Conservation (phyloP, 2,113 vertebrate genomes). For the Dromiciops gliroides region DNA sequence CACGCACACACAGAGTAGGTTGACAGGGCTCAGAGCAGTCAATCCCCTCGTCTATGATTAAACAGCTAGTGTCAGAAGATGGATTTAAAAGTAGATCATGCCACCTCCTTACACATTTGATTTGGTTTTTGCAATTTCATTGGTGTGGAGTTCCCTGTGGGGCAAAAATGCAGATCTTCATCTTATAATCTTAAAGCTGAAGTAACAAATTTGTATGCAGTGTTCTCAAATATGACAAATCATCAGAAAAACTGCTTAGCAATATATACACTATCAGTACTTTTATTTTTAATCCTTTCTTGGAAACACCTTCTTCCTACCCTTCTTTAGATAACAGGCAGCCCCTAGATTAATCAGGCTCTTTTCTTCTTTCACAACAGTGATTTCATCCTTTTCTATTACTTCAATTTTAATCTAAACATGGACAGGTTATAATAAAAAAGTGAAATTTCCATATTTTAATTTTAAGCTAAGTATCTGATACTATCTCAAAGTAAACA, state of each 20-base stretch:
- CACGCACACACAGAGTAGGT: too few species aligned
- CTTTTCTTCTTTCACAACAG: not conserved
- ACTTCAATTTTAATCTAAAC: not conserved
- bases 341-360: not conserved
- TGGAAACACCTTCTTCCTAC: not conserved
- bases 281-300: not conserved
- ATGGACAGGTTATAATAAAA: not conserved
- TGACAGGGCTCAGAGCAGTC: not conserved
- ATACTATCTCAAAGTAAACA: not conserved
- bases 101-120: not conserved
- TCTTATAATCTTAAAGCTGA: not conserved
- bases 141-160: not conserved
- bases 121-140: not conserved
- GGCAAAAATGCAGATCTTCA: not conserved
- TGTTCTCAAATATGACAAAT: not conserved
- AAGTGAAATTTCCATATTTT: not conserved
- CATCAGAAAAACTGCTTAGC: not conserved
- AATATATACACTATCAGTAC: not conserved
- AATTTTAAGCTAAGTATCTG: accelerated
- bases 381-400: not conserved
- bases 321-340: not conserved
- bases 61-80: not conserved
- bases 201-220: not conserved
- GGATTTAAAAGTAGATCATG: not conserved
- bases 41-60: not conserved